These are phyloP conservation scores for Orgyia antiqua DNA, from an alignment of 2,888 invertebrate species.

Conservation along the genomic window DNA sequence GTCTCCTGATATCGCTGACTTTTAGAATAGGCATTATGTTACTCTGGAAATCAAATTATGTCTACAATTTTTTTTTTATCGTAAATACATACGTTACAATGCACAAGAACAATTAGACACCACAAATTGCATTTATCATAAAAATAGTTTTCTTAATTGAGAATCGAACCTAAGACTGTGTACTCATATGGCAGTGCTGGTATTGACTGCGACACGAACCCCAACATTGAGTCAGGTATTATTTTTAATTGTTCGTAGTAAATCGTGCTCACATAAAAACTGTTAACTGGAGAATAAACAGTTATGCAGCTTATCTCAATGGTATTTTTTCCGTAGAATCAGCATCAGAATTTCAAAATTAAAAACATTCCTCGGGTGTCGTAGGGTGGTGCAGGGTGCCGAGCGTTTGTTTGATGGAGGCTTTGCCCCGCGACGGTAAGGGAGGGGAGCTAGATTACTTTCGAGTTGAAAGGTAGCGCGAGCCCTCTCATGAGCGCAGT, in stretches of 20 bases:
- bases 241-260: slow-evolving; percentile 12
- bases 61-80: too few species aligned
- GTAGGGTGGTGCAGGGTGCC: slow-evolving; percentile 68
- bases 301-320: slow-evolving; percentile 61
- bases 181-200: too few species aligned
- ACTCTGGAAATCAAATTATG: too few species aligned
- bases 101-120: too few species aligned
- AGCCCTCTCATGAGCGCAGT: slow-evolving; percentile 74
- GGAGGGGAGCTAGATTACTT: slow-evolving; percentile 76
- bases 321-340: slow-evolving; percentile 68
- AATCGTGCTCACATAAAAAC: slow-evolving; percentile 16
- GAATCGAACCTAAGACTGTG: too few species aligned
- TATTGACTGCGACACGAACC: too few species aligned
- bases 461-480: slow-evolving; percentile 78
- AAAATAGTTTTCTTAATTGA: too few species aligned
- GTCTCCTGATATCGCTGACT: too few species aligned
- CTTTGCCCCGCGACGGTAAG: slow-evolving; percentile 66
- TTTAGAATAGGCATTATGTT: too few species aligned
- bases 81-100: too few species aligned
- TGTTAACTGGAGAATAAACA: slow-evolving; percentile 44
- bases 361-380: slow-evolving; percentile 77
- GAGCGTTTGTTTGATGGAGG: slow-evolving; percentile 76
- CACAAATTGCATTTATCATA: too few species aligned
- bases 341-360: slow-evolving; percentile 77
- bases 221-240: too few species aligned